A percentile compares a stretch with the other conserved stretches of the same genome.
Evolutionary conservation across 2,797 vertebrate species (phyloP).

Genomic region (Rhincodon typus): DNA sequence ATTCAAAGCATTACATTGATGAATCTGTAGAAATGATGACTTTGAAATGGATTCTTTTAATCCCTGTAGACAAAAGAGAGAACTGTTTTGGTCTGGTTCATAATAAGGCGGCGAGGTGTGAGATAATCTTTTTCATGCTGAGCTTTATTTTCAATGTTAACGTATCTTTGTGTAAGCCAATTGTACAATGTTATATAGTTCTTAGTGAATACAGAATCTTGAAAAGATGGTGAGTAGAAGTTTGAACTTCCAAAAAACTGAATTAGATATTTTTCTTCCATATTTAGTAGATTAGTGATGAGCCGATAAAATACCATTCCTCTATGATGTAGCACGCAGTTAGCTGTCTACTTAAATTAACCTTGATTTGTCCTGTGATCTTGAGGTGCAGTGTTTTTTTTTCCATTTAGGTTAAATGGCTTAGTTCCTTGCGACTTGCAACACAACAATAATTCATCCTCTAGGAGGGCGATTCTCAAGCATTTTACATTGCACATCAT

Average conservation of each 20-base stretch:
- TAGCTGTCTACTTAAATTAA: background rate
- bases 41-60: slow-evolving; percentile 25
- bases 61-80: background rate
- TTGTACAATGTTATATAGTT: background rate
- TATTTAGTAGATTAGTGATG: background rate
- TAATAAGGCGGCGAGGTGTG: background rate
- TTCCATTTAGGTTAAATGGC: too few species aligned
- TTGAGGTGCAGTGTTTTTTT: background rate
- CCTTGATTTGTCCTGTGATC: background rate
- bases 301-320: background rate
- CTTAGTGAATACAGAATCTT: background rate
- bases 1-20: background rate
- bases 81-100: background rate
- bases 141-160: background rate
- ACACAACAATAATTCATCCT: too few species aligned
- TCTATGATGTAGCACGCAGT: background rate
- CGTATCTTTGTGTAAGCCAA: background rate
- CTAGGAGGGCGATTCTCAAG: too few species aligned
- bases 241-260: background rate
- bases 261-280: background rate
- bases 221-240: background rate
- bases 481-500: too few species aligned
- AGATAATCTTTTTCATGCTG: background rate
- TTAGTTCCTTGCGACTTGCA: background rate
- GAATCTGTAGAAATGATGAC: slow-evolving; percentile 5